Conservation (phyloP, 2,113 vertebrate genomes). For the Toxotes chatareus region DNA sequence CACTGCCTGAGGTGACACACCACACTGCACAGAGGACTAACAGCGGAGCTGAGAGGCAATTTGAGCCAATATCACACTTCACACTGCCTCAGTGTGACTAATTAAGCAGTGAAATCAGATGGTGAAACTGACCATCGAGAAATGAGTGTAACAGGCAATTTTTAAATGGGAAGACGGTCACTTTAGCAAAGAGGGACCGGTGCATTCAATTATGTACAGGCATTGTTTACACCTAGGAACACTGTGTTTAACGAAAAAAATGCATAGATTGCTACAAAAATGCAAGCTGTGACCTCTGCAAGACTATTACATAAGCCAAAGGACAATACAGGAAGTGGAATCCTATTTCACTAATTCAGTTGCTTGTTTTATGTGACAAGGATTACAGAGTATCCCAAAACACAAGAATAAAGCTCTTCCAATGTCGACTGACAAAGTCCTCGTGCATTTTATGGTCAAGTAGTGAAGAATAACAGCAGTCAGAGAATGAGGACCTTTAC, state of each 20-base stretch:
- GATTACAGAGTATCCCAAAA: constrained; percentile 53
- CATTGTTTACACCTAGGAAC: constrained; percentile 18
- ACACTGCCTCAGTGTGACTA: constrained; percentile 73
- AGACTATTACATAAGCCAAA: constrained; percentile 44
- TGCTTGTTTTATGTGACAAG: constrained; percentile 46
- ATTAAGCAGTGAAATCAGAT: constrained; percentile 78
- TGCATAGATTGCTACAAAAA: constrained; percentile 38
- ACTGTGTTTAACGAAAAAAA: background rate
- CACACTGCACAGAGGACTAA: constrained; percentile 69
- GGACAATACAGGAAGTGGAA: constrained; percentile 63
- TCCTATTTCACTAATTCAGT: constrained; percentile 60
- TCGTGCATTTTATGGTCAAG: constrained; percentile 37
- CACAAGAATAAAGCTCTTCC: constrained; percentile 42
- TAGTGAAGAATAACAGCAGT: constrained; percentile 33
- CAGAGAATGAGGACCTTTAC: constrained; percentile 41
- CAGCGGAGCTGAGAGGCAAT: constrained; percentile 67
- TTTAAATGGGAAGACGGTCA: constrained; percentile 44
- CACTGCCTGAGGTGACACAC: constrained; percentile 71
- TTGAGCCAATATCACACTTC: constrained; percentile 77
- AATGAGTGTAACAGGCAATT: constrained; percentile 62
- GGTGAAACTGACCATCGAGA: constrained; percentile 70
- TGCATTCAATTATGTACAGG: background rate
- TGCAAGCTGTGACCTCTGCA: constrained; percentile 50
- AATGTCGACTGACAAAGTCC: constrained; percentile 44
- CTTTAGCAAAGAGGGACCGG: constrained; percentile 10